Percentiles rank a stretch among this genome's conserved stretches.
Conservation (phyloP, 2,113 vertebrate genomes). For the Myotis brandtii region DNA sequence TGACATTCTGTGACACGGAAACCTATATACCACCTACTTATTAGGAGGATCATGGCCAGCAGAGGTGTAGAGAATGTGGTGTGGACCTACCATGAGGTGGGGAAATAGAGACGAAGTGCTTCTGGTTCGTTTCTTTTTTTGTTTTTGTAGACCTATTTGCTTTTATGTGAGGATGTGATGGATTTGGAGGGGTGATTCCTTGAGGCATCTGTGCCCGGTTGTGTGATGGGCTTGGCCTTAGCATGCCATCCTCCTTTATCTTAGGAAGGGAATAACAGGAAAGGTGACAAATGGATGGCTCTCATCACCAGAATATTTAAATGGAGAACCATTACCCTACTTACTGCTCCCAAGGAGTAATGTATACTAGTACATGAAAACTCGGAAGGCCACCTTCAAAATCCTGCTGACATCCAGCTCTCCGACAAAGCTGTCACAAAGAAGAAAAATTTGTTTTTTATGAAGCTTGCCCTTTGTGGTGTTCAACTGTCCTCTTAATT, state of each 20-base stretch:
- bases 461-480: background rate
- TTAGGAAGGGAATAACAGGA: background rate
- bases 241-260: fast-evolving
- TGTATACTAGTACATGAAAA: background rate
- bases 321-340: background rate
- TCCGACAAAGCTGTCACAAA: background rate
- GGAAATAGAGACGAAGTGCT: background rate
- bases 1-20: background rate
- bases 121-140: background rate
- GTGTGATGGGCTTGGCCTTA: background rate
- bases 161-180: background rate
- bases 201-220: background rate
- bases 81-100: background rate
- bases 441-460: background rate
- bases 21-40: no score
- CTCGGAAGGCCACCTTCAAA: background rate
- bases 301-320: background rate
- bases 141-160: background rate
- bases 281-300: background rate
- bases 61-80: background rate
- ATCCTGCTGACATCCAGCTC: background rate
- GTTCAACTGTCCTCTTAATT: background rate
- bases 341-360: background rate
- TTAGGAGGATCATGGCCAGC: background rate
- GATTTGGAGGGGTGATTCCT: background rate